These are phyloP conservation scores for Strix aluco DNA, from an alignment of 2,113 vertebrate species.

Conservation along the genomic window DNA sequence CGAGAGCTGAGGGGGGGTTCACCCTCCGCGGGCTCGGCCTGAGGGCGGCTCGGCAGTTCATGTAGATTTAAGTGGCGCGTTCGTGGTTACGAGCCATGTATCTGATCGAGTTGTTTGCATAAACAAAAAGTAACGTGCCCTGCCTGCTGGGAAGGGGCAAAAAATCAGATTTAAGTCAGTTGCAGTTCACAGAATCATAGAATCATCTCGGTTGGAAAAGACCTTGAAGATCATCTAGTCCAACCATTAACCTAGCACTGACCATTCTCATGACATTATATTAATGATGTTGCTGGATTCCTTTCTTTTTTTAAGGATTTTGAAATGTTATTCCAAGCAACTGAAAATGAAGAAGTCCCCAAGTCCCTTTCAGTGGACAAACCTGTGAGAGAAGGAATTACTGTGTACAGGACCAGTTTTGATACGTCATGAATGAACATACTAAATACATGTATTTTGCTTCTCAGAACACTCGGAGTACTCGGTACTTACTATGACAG, in stretches of 20 bases:
- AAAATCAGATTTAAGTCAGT: accelerated
- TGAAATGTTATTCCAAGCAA: not conserved
- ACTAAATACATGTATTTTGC: not conserved
- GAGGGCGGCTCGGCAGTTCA: accelerated
- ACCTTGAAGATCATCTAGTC: too few species aligned
- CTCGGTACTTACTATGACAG: not conserved
- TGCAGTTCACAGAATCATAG: too few species aligned
- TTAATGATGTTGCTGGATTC: not conserved
- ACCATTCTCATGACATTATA: accelerated
- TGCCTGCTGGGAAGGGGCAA: accelerated
- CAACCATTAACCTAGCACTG: too few species aligned
- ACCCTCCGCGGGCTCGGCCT: accelerated
- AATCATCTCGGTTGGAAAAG: too few species aligned
- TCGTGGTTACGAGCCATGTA: accelerated
- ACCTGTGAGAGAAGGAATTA: not conserved
- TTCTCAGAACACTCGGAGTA: too few species aligned
- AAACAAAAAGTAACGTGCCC: accelerated
- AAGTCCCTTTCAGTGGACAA: not conserved
- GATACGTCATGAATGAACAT: too few species aligned
- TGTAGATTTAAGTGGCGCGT: accelerated
- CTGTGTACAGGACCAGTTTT: too few species aligned
- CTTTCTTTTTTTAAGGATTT: not conserved
- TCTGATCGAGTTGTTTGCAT: accelerated
- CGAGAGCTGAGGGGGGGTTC: not conserved
- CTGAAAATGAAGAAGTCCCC: not conserved